Percentiles rank a stretch among this genome's conserved stretches.
Evolutionary conservation across 2,888 invertebrate genomes (phyloP).

Genomic region (Entomobrya proxima): DNA sequence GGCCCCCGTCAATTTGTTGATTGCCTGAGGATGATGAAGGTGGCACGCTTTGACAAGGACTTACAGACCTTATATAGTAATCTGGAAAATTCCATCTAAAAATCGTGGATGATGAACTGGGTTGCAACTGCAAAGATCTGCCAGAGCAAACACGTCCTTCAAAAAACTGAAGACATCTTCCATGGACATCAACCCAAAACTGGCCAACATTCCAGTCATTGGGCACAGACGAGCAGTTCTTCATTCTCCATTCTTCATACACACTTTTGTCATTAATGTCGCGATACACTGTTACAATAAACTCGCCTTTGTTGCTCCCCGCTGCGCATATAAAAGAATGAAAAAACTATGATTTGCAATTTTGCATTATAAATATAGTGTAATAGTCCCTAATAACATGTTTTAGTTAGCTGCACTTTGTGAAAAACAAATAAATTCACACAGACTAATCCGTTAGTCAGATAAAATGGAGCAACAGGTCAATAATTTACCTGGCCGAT

Average conservation of each 20-base stretch:
- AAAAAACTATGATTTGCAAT: no score
- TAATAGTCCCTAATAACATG: no score
- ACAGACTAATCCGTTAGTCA: slow-evolving; percentile 3
- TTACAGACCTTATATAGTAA: slow-evolving; percentile 62
- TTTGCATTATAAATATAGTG: no score
- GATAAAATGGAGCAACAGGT: neutral
- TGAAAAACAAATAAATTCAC: slow-evolving; percentile 19
- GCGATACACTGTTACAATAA: slow-evolving; percentile 65
- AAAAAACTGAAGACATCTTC: slow-evolving; percentile 65
- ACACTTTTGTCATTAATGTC: slow-evolving; percentile 65
- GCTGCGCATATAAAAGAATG: neutral
- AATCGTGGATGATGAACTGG: slow-evolving; percentile 61
- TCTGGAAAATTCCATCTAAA: slow-evolving; percentile 70
- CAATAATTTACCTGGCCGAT: slow-evolving; percentile 47
- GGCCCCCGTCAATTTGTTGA: neutral
- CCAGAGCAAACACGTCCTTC: slow-evolving; percentile 66
- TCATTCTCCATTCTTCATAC: slow-evolving; percentile 69
- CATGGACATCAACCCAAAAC: slow-evolving; percentile 70
- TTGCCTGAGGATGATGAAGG: slow-evolving; percentile 31
- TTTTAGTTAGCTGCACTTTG: no score
- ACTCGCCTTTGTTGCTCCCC: slow-evolving; percentile 33
- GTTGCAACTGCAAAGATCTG: slow-evolving; percentile 61
- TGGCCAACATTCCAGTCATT: slow-evolving; percentile 60
- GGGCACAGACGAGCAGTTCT: slow-evolving; percentile 67
- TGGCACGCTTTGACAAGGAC: slow-evolving; percentile 57